Evolutionary conservation across 2,797 vertebrate species (phyloP).

Genomic region (Sebastes flavidus): DNA sequence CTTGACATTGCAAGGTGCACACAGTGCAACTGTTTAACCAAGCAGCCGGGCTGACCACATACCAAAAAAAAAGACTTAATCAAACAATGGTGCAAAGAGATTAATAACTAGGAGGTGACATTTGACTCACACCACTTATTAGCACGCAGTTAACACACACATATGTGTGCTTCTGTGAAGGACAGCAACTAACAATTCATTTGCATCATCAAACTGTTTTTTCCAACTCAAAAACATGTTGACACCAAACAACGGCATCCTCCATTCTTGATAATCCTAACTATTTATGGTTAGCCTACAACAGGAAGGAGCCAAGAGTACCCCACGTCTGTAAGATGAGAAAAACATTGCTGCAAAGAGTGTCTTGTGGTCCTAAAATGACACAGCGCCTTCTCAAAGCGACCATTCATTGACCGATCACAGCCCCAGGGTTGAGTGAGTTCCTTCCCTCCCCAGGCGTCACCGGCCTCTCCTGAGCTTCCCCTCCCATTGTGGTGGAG

Average conservation of each 20-base stretch:
- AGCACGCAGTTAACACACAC: not conserved
- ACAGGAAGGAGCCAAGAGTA: not conserved
- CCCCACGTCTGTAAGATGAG: not conserved
- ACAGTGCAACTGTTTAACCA: not conserved
- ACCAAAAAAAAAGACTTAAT: not conserved
- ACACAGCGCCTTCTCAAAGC: slow-evolving; percentile 69
- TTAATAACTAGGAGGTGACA: slow-evolving; percentile 5
- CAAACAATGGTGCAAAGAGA: not conserved
- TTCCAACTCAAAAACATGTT: not conserved
- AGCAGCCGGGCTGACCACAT: not conserved
- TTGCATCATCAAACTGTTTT: not conserved
- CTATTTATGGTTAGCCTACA: not conserved
- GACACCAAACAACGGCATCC: not conserved
- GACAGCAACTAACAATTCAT: not conserved
- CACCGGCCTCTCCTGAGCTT: slow-evolving; percentile 71
- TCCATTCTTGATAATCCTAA: not conserved
- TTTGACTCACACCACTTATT: not conserved
- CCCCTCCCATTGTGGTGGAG: slow-evolving; percentile 75
- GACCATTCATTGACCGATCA: slow-evolving; percentile 68
- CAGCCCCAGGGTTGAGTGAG: slow-evolving; percentile 69
- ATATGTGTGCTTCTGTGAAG: not conserved
- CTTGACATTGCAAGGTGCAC: not conserved
- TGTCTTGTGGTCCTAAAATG: slow-evolving; percentile 60
- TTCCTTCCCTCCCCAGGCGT: slow-evolving; percentile 73
- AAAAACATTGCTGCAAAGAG: slow-evolving; percentile 33